A percentile compares a stretch with the other conserved stretches of the same genome.
Evolutionary conservation across 2,113 vertebrate species (phyloP).

Genomic region (Phainopepla nitens): DNA sequence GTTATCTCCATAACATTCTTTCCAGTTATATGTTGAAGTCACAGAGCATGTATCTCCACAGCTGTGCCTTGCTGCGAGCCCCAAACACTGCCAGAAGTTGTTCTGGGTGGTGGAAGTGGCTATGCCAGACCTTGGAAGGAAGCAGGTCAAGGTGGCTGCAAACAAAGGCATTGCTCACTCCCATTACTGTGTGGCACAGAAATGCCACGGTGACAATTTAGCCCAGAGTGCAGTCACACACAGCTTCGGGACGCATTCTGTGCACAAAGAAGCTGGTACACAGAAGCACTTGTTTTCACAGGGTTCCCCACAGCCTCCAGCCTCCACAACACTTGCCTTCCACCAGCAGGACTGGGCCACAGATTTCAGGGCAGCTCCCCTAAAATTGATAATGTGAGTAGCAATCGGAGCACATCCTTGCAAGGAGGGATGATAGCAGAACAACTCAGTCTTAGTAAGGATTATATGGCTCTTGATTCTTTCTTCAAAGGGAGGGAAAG

Average conservation of each 20-base stretch:
- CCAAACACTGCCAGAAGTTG: neutral
- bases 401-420: neutral
- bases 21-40: slow-evolving; percentile 26
- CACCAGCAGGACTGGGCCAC: neutral
- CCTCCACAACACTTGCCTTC: neutral
- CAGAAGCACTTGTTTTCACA: neutral
- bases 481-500: neutral
- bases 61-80: neutral
- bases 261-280: neutral
- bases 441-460: neutral
- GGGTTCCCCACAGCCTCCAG: neutral
- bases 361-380: neutral
- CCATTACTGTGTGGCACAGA: neutral
- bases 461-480: slow-evolving; percentile 30
- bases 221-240: neutral
- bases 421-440: neutral
- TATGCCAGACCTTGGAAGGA: neutral
- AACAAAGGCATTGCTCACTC: neutral
- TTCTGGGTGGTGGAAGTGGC: neutral
- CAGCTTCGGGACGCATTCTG: neutral
- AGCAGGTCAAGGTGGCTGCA: neutral
- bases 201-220: neutral
- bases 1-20: neutral
- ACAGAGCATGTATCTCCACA: neutral
- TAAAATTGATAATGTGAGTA: neutral